Evolutionary conservation across 2,888 invertebrate species (phyloP), one percentile per base, ranked within the genome.

Genomic region (Pherbina coryleti): DNA sequence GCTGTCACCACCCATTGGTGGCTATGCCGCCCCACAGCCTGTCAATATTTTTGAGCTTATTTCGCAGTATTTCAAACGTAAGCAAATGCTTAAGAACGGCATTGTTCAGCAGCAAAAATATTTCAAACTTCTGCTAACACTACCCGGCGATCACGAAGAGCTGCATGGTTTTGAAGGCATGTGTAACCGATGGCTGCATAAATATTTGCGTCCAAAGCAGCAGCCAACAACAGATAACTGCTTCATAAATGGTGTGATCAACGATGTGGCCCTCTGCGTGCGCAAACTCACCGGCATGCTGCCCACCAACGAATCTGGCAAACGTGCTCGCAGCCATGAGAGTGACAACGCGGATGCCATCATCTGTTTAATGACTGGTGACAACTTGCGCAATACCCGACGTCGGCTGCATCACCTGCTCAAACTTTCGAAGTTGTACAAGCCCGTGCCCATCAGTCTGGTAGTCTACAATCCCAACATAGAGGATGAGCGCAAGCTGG

Each of bases 191-290:
- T 86, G 88, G 80, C 76, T 89, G n/a, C 78, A 82, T 7, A 83
- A 81, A 53, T 79, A 83, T 74, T 80, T 86, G 1, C 9, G 51
- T 14, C 73, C 60, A 69, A 2, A 34, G 28, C 19, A 67, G 60
- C 28, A 75, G 17, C n/a, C 79, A 0, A 19, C 79, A 0, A 22
- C 60, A 0, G 8, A 70, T 0, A 49, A 70, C 3, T 11, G n/a
- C 0, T 88, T 86, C 73, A 81, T 89, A 1, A 82, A 84, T 17
- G 85, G 83, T 3, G 76, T 84, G 22, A 79, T 84, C 2, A 81
- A 83, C 22, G 83, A 85, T 51, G 79, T 89, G 4, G 86, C 86
- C 0, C 80, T 90, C 17, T 90, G 89, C 75, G 84, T 90, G 14
- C 85, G 88, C 66, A 88, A 90, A 78, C 72, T 88, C 0, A 83